Evolutionary conservation across 2,888 invertebrate genomes (phyloP), one percentile per base, ranked within the genome.

Genomic region (Dinocampus coccinellae): DNA sequence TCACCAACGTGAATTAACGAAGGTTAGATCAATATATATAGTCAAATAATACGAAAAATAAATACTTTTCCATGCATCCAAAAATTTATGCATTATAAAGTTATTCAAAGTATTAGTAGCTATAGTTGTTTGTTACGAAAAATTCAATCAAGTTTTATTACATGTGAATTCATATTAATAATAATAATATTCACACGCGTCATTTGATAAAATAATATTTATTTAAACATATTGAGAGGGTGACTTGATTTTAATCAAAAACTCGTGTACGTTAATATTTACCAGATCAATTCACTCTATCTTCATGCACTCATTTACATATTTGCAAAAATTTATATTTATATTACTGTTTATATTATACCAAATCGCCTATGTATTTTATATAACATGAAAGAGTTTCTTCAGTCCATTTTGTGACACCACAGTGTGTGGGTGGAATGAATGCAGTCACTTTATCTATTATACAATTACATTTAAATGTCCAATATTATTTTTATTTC

Each of bases 351-450:
- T 66, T 24, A 42, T 42, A 75, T 76, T 74, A 69, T 39, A 80
- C 81, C 79, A 81, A 76, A 79, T 80, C 80, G 69, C 70, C 65
- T 66, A 55, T 52, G 52, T 26, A 34, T 75, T 73, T 70, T 69
- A 62, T 53, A 69, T 70, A 57, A 57, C 68, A 67, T 60, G 75
- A 72, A 69, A 75, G 74, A 61, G 20, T 53, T 72, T 67, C 64
- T 66, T 80, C 82, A 85, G 84, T 86, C 78, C 72, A 47, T 73
- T 75, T 69, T 69, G 65, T 73, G 79, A 75, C 75, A 79, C 70
- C 78, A 69, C 36, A 75, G 78, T 78, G 80, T 76, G 74, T 82
- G 82, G 85, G 79, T 78, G 82, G 80, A 74, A 78, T 75, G 77
- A 76, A 76, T 74, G 74, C 26, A 66, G 70, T 42, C 34, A 42